Base-by-base conservation (phyloP, 53 echinoderm and acorn worm species). In the Astropecten irregularis region DNA sequence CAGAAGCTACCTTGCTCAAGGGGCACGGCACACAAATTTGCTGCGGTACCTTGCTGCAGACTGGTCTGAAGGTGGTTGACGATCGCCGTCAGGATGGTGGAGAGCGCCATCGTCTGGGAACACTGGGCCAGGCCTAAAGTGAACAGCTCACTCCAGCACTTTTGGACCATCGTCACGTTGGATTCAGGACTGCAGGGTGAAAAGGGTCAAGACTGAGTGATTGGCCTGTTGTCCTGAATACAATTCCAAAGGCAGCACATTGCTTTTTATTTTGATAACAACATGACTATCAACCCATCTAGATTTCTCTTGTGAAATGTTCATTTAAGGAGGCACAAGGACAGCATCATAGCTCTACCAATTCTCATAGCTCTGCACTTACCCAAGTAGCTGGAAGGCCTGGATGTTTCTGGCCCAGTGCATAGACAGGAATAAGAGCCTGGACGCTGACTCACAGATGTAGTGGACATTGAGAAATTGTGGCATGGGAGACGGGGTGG, bases 381-480 rank as follows among this genome's bases (percentile, higher is more conserved):
- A 99, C 99, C 94, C 94, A 19, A 99, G 82, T 38, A 86, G 68
- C 60, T 99, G 99, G 56, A 99, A 99, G 56, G 99, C 94, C 7
- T 92, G 99, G 81, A 99, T 90, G 81, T 95, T 99, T 49, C 99
- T 95, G 21, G 99, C 94, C 99, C 99, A 99, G 86, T 99, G 99
- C 99, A 99, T 99, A 69, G 99, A 99, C 33, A 99, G 99, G 79
- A 99, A 99, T 31, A 99, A 88, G 2, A 95, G 87, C 47, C 95
- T 68, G 2, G 94, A 95, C 4, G 95, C 94, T 1, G 99, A 99
- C 76, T 99, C 99, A 62, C 99, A 99, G 88, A 99, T 99, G 83
- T 99, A 99, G 70, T 99, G 99, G 23, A 99, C 99, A 56, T 99
- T 99, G 69, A 99, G 99, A 71, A 91, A 99, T 84, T 99, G 99